Percentiles rank a stretch among this genome's conserved stretches.
These are phyloP conservation scores for Lithophane ornitopus DNA, from an alignment of 2,888 invertebrate genomes.

Conservation along the genomic window DNA sequence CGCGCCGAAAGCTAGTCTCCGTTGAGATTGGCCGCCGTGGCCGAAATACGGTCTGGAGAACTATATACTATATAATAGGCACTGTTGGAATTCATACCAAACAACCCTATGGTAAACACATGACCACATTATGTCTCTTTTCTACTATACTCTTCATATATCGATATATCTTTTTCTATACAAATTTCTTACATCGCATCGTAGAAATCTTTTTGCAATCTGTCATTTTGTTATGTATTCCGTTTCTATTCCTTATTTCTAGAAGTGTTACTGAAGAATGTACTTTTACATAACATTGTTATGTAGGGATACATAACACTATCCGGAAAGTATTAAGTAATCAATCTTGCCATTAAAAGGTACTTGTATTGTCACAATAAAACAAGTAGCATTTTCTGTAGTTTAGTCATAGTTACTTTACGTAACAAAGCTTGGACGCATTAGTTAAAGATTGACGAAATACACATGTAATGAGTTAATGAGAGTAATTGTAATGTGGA, in stretches of 20 bases:
- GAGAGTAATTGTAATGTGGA: conserved; percentile 55
- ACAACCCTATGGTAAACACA: no score
- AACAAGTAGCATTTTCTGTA: conserved; percentile 54
- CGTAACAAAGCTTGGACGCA: conserved; percentile 52
- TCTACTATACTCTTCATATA: not conserved
- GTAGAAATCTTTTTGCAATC: not conserved
- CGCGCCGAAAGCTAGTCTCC: no score
- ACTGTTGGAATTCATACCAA: not conserved
- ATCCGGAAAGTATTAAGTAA: conserved; percentile 41
- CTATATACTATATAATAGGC: no score
- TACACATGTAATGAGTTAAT: conserved; percentile 52
- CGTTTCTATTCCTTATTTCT: not conserved
- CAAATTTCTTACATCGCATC: not conserved
- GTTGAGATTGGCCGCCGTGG: no score
- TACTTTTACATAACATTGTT: not conserved
- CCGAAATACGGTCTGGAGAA: no score
- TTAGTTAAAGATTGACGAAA: conserved; percentile 58
- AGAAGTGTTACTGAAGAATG: conserved; percentile 11
- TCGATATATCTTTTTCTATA: not conserved
- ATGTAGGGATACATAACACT: conserved; percentile 4
- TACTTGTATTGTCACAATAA: conserved; percentile 46
- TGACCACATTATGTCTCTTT: not conserved
- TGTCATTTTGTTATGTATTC: not conserved
- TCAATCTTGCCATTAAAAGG: conserved; percentile 22
- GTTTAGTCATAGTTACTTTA: conserved; percentile 51